phyloP scores from a whole-genome alignment of 2,113 vertebrate species.

The Stictonetta naevosa region DNA sequence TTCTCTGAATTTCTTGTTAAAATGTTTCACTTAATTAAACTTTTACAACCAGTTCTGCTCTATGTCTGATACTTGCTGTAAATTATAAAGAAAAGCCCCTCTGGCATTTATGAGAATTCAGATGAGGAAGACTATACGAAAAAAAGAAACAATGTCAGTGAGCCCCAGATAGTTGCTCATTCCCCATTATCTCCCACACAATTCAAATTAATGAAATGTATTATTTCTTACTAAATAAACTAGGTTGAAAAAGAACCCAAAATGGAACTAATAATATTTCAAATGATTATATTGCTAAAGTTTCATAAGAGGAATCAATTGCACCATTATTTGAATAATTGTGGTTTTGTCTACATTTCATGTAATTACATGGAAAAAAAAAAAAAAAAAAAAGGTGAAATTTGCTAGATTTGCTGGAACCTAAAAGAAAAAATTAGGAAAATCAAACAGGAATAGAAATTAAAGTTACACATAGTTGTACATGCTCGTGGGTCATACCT shows the following conservation, averaged over 20 bases:
- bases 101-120: slow-evolving; percentile 58
- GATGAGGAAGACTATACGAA: background rate
- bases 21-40: slow-evolving; percentile 79
- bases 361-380: background rate
- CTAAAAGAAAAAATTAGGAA: background rate
- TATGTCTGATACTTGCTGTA: slow-evolving; percentile 66
- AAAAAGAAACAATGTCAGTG: background rate
- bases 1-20: slow-evolving; percentile 81
- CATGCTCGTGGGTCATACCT: fast-evolving
- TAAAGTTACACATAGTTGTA: background rate
- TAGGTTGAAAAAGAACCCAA: background rate
- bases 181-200: background rate
- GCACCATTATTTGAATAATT: background rate
- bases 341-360: background rate
- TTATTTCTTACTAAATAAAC: background rate
- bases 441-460: background rate
- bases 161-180: background rate
- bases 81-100: slow-evolving; percentile 47
- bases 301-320: background rate
- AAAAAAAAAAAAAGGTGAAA: background rate
- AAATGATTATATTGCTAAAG: background rate
- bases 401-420: background rate
- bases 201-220: background rate
- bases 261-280: background rate
- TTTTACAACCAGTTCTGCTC: slow-evolving; percentile 81